Evolutionary conservation across 1,140 invertebrate genomes (phyloP).

Genomic region (Sinella curviseta): DNA sequence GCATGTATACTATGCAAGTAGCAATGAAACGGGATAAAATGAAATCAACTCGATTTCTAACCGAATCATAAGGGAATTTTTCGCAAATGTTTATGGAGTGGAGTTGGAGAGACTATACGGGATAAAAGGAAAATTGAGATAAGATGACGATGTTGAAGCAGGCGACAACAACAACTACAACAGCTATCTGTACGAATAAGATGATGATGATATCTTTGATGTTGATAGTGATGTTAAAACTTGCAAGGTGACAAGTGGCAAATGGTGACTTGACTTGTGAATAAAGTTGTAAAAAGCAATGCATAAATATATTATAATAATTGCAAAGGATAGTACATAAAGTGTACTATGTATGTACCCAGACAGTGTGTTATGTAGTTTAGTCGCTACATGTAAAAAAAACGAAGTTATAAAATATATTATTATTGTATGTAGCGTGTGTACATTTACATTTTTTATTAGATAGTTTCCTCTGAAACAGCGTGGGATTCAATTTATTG

Average conservation of each 20-base stretch:
- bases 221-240: slow-evolving; percentile 8
- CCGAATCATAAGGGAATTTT: background rate
- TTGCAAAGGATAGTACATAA: background rate
- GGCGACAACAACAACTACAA: background rate
- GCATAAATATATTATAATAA: slow-evolving; percentile 7
- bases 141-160: background rate
- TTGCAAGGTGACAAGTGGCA: slow-evolving; percentile 20
- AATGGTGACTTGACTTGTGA: slow-evolving; percentile 17
- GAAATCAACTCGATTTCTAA: background rate
- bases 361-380: no score
- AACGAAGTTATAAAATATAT: background rate
- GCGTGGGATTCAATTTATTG: slow-evolving; percentile 25
- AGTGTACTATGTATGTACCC: background rate
- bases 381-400: background rate
- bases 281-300: slow-evolving; percentile 7
- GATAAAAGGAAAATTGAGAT: background rate
- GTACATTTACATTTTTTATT: background rate
- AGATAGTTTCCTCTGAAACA: background rate
- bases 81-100: no score
- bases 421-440: background rate
- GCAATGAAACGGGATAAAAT: background rate
- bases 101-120: no score
- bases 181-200: background rate
- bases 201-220: background rate
- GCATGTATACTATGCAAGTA: background rate